Evolutionary conservation across 2,113 vertebrate species (phyloP).

Genomic region (Bubo blakistoni): DNA sequence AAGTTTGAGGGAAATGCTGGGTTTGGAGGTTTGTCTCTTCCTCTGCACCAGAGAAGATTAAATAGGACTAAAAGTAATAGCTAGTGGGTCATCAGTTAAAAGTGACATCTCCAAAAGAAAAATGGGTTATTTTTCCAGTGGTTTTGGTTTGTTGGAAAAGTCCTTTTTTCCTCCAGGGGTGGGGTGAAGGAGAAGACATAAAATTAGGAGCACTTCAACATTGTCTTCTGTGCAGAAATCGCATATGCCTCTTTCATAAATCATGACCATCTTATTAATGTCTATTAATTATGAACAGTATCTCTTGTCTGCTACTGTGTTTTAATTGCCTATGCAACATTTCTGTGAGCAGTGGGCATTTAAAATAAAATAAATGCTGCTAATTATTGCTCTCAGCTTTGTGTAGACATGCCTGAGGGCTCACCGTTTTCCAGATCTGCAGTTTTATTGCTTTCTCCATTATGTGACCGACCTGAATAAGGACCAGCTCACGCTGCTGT

Average conservation of each 20-base stretch:
- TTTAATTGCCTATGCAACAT: background rate
- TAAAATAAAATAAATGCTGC: slow-evolving; percentile 14
- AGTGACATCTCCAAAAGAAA: background rate
- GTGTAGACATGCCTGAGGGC: background rate
- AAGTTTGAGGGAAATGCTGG: background rate
- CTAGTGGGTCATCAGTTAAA: background rate
- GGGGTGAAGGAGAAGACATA: background rate
- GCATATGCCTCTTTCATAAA: background rate
- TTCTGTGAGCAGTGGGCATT: background rate
- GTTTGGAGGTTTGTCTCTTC: background rate
- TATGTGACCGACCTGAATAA: background rate
- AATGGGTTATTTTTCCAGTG: background rate
- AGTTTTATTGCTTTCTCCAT: slow-evolving; percentile 57
- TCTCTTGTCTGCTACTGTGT: background rate
- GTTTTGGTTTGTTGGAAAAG: background rate
- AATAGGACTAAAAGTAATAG: background rate
- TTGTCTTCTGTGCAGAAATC: background rate
- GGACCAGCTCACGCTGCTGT: slow-evolving; percentile 42
- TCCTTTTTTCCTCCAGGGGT: background rate
- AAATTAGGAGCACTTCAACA: background rate
- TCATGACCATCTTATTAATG: background rate
- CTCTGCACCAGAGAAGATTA: background rate
- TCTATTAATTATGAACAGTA: background rate
- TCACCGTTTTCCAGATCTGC: slow-evolving; percentile 48
- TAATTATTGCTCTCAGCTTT: background rate